Evolutionary conservation across 1,140 invertebrate genomes (phyloP), one percentile per base, ranked within the genome.

Genomic region (Euwallacea fornicatus): DNA sequence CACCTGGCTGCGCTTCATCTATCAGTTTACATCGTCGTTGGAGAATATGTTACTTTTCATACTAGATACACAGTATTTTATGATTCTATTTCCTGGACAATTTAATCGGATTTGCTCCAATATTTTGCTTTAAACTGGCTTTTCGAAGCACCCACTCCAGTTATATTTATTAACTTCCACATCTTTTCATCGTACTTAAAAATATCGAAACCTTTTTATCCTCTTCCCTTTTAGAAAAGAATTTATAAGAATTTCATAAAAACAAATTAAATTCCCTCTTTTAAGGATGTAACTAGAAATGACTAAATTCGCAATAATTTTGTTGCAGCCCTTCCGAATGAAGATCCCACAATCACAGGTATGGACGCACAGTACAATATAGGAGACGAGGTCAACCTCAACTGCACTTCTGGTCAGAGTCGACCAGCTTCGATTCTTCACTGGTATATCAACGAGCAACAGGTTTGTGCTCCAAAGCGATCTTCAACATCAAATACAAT

Each of bases 361-460:
- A 89, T 91, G 74, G 87, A 91, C 78, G 85, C 88, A 79, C 88
- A 92, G 80, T 90, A 93, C 79, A 88, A 91, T 81, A 89, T 88
- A 76, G 93, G 92, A 42, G 92, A 94, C 78, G 87, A 88, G 67
- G 86, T 95, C 73, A 89, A 89, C 78, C 83, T 94, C 69, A 95
- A 94, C 82, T 95, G 93, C 80, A 93, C 91, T 15, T 94, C 92
- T 21, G 89, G 88, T 44, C 90, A 89, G 79, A 93, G 92, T 59
- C 89, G 89, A 81, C 92, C 92, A 21, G 86, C 89, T 41, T 90
- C 92, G 8, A 83, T 86, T 63, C 84, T 94, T 42, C 88, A 88
- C 78, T 94, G 91, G 91, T 93, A 88, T 82, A 91, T 94, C 80
- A 93, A 94, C 80, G 91, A 91, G 72, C 84, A 88, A 76, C 86